Evolutionary conservation across 2,888 invertebrate genomes (phyloP).

Genomic region (Electrophaes corylata): DNA sequence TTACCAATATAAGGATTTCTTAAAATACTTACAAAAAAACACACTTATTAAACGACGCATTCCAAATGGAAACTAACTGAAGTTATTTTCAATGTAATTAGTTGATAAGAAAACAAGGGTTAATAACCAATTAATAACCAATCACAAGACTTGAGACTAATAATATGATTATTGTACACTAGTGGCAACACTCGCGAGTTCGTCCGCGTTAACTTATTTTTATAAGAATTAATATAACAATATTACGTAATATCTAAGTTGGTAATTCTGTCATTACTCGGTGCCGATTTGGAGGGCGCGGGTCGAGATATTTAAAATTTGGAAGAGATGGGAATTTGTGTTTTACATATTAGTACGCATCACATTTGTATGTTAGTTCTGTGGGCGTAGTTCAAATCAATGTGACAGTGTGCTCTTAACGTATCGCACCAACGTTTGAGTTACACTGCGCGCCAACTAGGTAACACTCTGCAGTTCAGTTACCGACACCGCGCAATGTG

Average conservation of each 20-base stretch:
- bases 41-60: not conserved
- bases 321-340: constrained; percentile 2
- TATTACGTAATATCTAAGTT: constrained; percentile 26
- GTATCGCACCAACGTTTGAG: too few relatives aligned
- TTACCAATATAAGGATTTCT: too few relatives aligned
- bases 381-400: constrained; percentile 1
- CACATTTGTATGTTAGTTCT: too few relatives aligned
- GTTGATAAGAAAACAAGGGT: not conserved
- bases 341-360: constrained; percentile 17
- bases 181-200: too few relatives aligned
- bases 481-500: too few relatives aligned
- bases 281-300: constrained; percentile 17
- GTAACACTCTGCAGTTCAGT: too few relatives aligned
- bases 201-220: too few relatives aligned
- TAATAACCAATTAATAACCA: not conserved
- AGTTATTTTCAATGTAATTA: not conserved
- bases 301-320: constrained; percentile 13
- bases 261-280: constrained; percentile 22
- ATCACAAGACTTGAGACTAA: not conserved
- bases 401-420: too few relatives aligned
- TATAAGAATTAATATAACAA: constrained; percentile 30
- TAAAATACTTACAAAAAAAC: constrained; percentile 2
- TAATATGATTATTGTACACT: too few relatives aligned
- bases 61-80: not conserved
- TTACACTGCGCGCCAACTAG: too few relatives aligned